Percentiles rank a stretch among this genome's conserved stretches.
phyloP scores from a whole-genome alignment of 2,888 invertebrate species.

The Calameuta filiformis region DNA sequence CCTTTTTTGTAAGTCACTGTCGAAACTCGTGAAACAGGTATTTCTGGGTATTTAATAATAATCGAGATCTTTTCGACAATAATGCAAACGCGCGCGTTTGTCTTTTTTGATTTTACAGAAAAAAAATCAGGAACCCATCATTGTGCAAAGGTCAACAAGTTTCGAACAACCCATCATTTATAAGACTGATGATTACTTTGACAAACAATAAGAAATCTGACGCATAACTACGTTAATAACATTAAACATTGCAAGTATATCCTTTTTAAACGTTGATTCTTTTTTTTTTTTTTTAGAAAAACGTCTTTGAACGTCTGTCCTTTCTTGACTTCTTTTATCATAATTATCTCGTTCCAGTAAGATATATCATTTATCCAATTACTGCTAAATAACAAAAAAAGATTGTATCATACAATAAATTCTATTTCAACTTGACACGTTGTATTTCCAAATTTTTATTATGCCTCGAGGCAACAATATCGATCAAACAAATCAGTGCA shows the following conservation, averaged over 20 bases:
- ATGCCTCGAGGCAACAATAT: too few relatives aligned
- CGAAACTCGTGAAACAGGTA: neutral
- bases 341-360: too few relatives aligned
- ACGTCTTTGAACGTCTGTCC: too few relatives aligned
- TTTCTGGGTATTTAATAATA: neutral
- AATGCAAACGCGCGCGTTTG: neutral
- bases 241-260: too few relatives aligned
- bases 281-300: too few relatives aligned
- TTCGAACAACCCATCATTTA: constrained; percentile 52
- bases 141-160: constrained; percentile 27
- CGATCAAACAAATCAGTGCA: neutral
- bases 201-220: constrained; percentile 26
- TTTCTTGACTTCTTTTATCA: neutral
- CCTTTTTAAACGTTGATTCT: neutral
- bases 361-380: too few relatives aligned
- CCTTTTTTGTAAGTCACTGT: constrained; percentile 55
- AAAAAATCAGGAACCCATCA: constrained; percentile 46
- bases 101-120: constrained; percentile 43
- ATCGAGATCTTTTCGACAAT: neutral
- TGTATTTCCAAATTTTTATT: too few relatives aligned
- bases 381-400: neutral
- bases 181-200: constrained; percentile 52
- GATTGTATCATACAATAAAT: too few relatives aligned
- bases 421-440: too few relatives aligned
- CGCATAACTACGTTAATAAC: too few relatives aligned